phyloP scores from a whole-genome alignment of 1,140 invertebrate genomes.

The Diorhabda carinulata region DNA sequence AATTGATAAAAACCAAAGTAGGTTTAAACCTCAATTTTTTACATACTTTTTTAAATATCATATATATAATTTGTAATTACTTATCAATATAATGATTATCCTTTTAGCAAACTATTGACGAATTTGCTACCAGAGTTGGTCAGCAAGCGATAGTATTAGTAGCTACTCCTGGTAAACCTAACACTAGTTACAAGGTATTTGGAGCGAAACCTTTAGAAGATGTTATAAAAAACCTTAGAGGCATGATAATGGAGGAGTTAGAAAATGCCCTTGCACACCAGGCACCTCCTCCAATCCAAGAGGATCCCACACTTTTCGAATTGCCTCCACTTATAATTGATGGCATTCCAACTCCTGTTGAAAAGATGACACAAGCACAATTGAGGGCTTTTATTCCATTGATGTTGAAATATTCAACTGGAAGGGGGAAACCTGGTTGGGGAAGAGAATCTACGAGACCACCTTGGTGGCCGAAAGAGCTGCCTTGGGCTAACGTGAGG shows the following conservation, averaged over 20 bases:
- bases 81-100: slow-evolving; percentile 7
- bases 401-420: slow-evolving; percentile 97
- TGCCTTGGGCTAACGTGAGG: slow-evolving; percentile 96
- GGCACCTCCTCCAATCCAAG: slow-evolving; percentile 85
- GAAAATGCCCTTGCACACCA: slow-evolving; percentile 90
- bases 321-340: slow-evolving; percentile 93
- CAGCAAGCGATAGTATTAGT: slow-evolving; percentile 95
- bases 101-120: slow-evolving; percentile 89
- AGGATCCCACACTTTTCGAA: slow-evolving; percentile 91
- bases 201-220: slow-evolving; percentile 95
- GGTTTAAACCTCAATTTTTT: slow-evolving; percentile 31
- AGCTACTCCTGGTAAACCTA: slow-evolving; percentile 93
- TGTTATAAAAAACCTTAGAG: slow-evolving; percentile 86
- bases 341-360: slow-evolving; percentile 95
- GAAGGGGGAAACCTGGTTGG: slow-evolving; percentile 95
- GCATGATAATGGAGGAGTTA: slow-evolving; percentile 90
- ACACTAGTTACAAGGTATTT: slow-evolving; percentile 94
- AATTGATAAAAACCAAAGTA: slow-evolving; percentile 64
- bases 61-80: not conserved
- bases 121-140: slow-evolving; percentile 95
- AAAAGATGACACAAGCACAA: slow-evolving; percentile 99
- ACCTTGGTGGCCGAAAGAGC: slow-evolving; percentile 95
- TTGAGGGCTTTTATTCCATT: slow-evolving; percentile 93
- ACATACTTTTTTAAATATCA: not conserved
- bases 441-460: slow-evolving; percentile 91